phyloP scores from a whole-genome alignment of 2,888 invertebrate species.

The Acanthosepion pharaonis region DNA sequence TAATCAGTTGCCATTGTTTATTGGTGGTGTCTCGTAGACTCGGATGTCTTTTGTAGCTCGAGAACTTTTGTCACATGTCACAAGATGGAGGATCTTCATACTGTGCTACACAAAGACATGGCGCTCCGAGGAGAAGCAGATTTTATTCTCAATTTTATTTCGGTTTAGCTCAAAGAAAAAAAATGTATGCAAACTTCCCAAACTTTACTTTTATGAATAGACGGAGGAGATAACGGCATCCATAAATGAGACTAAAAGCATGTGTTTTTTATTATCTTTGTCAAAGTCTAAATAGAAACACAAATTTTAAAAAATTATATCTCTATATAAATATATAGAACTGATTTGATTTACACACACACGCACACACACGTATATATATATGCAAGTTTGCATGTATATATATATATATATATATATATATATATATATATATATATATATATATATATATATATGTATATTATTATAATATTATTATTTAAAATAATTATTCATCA shows the following conservation, averaged over 20 bases:
- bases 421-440: too few species aligned
- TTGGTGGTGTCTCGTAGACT: not conserved
- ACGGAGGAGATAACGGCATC: not conserved
- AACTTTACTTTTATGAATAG: not conserved
- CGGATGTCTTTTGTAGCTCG: not conserved
- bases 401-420: too few species aligned
- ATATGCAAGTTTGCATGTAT: too few species aligned
- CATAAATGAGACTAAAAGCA: not conserved
- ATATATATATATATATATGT: too few species aligned
- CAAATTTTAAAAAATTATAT: not conserved
- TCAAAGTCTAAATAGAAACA: not conserved
- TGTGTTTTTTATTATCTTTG: not conserved
- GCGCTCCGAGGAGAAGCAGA: not conserved
- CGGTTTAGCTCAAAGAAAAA: not conserved
- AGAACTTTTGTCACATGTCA: not conserved
- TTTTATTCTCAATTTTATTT: not conserved
- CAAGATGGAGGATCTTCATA: not conserved
- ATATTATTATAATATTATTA: too few species aligned
- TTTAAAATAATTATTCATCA: too few species aligned
- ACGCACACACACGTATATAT: too few species aligned
- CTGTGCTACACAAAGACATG: not conserved
- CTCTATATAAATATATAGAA: not conserved
- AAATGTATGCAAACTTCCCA: not conserved
- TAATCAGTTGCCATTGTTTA: constrained; percentile 2
- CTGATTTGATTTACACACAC: too few species aligned